Base-by-base conservation (phyloP, 2,888 invertebrate genomes). In the Rhamphomyia laevipes region DNA sequence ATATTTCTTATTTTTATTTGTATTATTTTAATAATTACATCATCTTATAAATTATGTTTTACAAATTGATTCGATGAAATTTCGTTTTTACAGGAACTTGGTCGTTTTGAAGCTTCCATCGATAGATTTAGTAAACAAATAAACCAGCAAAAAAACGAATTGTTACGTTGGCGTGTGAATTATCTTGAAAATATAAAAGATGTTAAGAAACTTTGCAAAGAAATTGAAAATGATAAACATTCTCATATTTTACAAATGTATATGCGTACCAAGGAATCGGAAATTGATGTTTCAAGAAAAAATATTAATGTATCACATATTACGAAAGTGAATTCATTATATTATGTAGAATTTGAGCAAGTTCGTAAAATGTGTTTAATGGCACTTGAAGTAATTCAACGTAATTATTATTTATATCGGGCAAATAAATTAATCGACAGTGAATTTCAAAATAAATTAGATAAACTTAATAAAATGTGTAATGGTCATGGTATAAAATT, bases 61-160 rank as follows among this genome's bases (percentile, higher is more conserved):
- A 0, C 95, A 94, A 75, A 82, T 88, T 71, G n/a, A n/a, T 90
- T 92, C 0, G 88, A 82, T 51, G 97, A 73, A 51, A 77, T 78
- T 71, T 95, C 94, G n/a, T 44, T 43, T 46, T 38, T 49, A 35
- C 23, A 68, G 68, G 64, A 67, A 50, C 56, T 59, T n/a, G 55
- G 55, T 13, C 54, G 59, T 17, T 62, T 64, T 30, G 58, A 61
- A 7, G 58, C 59, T 18, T 65, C 66, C 4, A 59, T 67, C 21
- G 60, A 57, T 40, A 56, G 55, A 12, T 57, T 65, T 33, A 59
- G 51, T 15, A 61, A 56, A 17, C 60, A 64, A 56, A 61, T 61
- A 27, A 59, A 60, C 7, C 61, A 63, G 43, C 60, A 63, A 46
- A 59, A 60, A 35, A 60, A 61, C 35, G 66, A 70, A 27, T 47